Conservation (phyloP, 2,113 vertebrate genomes). For the Mus pahari region DNA sequence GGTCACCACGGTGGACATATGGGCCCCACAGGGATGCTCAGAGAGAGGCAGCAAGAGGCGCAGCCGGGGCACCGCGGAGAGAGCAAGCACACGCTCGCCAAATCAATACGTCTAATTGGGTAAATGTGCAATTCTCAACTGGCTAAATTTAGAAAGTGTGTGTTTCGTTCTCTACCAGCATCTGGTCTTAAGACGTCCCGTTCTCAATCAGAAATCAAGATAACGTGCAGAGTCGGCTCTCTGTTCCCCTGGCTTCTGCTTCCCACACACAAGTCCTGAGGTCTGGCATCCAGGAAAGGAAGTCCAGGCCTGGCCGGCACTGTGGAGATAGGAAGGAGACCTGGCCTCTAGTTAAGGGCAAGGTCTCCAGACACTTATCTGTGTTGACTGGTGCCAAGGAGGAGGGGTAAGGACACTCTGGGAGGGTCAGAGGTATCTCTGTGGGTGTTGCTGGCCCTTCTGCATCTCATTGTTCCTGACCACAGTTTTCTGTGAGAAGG, state of each 20-base stretch:
- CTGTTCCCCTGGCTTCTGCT: background rate
- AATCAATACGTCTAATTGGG: constrained; percentile 59
- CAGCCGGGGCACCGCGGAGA: background rate
- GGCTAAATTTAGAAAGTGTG: constrained; percentile 72
- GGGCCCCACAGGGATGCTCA: background rate
- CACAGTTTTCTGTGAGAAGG: background rate
- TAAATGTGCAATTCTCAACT: constrained; percentile 65
- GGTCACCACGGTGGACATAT: background rate
- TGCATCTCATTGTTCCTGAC: background rate
- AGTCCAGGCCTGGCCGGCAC: too few species aligned
- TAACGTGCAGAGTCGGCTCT: background rate
- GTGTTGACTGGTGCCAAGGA: background rate
- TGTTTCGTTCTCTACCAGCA: constrained; percentile 46
- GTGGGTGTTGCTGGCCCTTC: background rate
- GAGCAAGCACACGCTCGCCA: accelerated
- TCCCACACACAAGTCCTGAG: background rate
- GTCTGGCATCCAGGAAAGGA: background rate
- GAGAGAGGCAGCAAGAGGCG: background rate
- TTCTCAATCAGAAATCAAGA: constrained; percentile 66
- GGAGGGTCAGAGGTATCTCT: background rate
- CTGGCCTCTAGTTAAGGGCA: background rate
- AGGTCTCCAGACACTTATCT: background rate
- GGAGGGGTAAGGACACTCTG: too few species aligned
- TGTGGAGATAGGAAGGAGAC: accelerated
- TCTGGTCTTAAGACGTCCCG: constrained; percentile 75